phyloP scores from a whole-genome alignment of 35 echinoderm and acorn worm genomes.

The Stichopus chloronotus region DNA sequence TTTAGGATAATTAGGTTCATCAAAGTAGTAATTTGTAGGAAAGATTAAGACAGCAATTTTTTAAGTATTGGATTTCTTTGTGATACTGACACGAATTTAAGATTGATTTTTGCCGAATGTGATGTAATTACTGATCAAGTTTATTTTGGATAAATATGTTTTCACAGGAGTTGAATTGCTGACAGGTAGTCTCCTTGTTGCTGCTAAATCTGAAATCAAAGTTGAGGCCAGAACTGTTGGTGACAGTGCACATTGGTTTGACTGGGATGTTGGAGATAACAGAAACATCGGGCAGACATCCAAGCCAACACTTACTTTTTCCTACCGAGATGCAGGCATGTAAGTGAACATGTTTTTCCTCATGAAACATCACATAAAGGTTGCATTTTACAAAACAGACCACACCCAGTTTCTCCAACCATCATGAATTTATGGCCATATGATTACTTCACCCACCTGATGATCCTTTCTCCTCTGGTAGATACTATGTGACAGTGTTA shows the following conservation, averaged over 20 bases:
- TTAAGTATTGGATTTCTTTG: no score
- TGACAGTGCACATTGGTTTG: slow-evolving; percentile 53
- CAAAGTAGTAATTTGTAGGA: no score
- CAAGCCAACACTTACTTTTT: slow-evolving; percentile 7
- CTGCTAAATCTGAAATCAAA: slow-evolving; percentile 4
- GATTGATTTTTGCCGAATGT: no score
- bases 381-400: not conserved
- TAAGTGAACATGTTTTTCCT: slow-evolving; percentile 14
- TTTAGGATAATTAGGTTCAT: no score
- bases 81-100: no score
- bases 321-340: slow-evolving; percentile 72
- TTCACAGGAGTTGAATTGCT: slow-evolving; percentile 56
- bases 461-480: not conserved
- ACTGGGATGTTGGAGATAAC: slow-evolving; percentile 84
- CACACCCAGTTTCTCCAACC: no score
- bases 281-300: slow-evolving; percentile 7
- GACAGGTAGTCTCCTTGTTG: not conserved
- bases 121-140: no score
- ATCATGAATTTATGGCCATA: no score
- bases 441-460: not conserved
- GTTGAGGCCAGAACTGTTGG: slow-evolving; percentile 53
- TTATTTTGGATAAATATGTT: not conserved
- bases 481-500: slow-evolving; percentile 81
- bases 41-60: no score
- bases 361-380: not conserved